Conservation (phyloP, 2,888 invertebrate species). For the Drosophila stalkeri region DNA sequence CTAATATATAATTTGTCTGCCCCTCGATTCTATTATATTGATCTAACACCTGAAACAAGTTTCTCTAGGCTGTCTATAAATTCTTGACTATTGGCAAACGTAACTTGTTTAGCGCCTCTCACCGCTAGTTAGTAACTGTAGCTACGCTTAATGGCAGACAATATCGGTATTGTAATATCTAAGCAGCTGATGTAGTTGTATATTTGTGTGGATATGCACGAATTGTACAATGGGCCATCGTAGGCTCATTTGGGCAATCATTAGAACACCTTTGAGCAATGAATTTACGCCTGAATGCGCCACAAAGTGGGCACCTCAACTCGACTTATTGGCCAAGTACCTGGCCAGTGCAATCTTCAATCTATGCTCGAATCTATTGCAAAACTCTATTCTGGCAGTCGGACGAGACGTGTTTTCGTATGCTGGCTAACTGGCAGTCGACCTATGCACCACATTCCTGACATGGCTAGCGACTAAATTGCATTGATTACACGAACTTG, state of each 20-base stretch:
- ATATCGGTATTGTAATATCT: conserved; percentile 44
- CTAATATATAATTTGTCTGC: conserved; percentile 3
- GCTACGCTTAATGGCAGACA: conserved; percentile 21
- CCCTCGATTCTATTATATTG: conserved; percentile 9
- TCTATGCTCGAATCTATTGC: conserved; percentile 59
- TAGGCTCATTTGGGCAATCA: conserved; percentile 69
- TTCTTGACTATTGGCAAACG: conserved; percentile 32
- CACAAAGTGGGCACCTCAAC: conserved; percentile 17
- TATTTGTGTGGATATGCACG: conserved; percentile 15
- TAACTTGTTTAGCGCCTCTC: conserved; percentile 36
- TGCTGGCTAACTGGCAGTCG: conserved; percentile 40
- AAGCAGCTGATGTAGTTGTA: conserved; percentile 6
- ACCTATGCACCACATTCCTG: conserved; percentile 74
- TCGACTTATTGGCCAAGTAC: conserved; percentile 1
- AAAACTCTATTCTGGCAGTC: conserved; percentile 42
- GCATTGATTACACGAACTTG: conserved; percentile 71
- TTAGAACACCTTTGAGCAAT: conserved; percentile 76
- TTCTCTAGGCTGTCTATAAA: conserved; percentile 17
- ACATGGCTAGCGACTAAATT: conserved; percentile 69
- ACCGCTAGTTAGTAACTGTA: conserved; percentile 22
- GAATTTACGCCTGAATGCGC: conserved; percentile 65
- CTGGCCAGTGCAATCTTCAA: conserved; percentile 69
- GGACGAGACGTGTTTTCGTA: conserved; percentile 55
- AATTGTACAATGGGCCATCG: conserved; percentile 32
- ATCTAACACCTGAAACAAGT: conserved; percentile 12